Evolutionary conservation across 2,113 vertebrate genomes (phyloP), one percentile per base, ranked within the genome.

Genomic region (Monarcha castaneiventris): DNA sequence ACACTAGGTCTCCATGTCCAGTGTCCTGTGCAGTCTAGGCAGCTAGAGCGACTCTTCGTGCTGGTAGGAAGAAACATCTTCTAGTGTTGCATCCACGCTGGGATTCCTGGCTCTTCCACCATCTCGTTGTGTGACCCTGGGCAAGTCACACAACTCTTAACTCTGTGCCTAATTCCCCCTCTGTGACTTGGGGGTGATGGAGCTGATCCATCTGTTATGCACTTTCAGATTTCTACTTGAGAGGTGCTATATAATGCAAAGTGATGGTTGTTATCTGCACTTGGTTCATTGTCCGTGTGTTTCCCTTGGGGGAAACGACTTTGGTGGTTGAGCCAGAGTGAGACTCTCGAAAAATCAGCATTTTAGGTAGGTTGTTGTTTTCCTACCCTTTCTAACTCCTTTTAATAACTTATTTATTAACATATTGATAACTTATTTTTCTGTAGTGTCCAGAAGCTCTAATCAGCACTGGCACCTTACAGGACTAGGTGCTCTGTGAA

Each of bases 201-300:
- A 95, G 76, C 90, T 64, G 61, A 69, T 86, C 96, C 90, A 94
- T 94, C 93, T 68, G 27, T 84, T 44, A 61, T 10, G 93, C 96
- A 96, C 94, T 97, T 97, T 97, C 35, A 72, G 80, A 75, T 81
- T 76, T 94, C 93, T 4, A 16, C 79, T 86, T 27, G 69, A 96
- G 93, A 93, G 96, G 96, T 96, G 92, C 94, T 96, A 90, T 16
- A 5, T 20, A 30, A 41, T 72, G 62, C 52, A 72, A 48, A 88
- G 25, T 13, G 79, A 23, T 71, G 93, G 90, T 80, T 72, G 84
- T 78, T 78, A 78, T 1, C 92, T 80, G 85, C 79, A 59, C 83
- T 87, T 54, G 44, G 20, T 51, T 95, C 49, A 2, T 72, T 37
- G 61, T 58, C 77, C 68, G 14, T 7, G 0, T 7, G 39, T 87